Evolutionary conservation across 2,113 vertebrate species (phyloP).

Genomic region (Strigops habroptila): DNA sequence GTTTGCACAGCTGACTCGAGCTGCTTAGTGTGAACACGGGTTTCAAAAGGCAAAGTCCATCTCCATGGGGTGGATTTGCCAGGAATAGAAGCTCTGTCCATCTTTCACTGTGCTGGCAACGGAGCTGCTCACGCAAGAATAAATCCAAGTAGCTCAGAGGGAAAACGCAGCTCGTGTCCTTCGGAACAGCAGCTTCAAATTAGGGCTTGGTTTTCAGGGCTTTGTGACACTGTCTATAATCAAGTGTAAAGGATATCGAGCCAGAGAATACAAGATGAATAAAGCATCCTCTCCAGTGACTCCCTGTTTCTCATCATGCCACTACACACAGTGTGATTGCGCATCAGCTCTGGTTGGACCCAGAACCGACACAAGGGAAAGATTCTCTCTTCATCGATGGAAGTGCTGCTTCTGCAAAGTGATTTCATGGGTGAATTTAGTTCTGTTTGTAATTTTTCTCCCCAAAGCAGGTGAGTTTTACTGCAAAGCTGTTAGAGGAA

Average conservation of each 20-base stretch:
- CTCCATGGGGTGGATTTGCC: not conserved
- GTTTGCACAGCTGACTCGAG: not conserved
- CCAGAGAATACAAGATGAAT: not conserved
- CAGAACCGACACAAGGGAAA: not conserved
- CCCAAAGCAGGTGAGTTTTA: not conserved
- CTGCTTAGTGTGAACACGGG: accelerated
- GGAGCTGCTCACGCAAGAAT: not conserved
- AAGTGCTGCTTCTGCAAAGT: not conserved
- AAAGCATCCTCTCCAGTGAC: not conserved
- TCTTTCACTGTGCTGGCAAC: accelerated
- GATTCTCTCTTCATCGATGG: not conserved
- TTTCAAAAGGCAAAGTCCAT: not conserved
- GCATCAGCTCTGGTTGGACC: not conserved
- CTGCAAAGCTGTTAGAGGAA: not conserved
- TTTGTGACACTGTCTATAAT: not conserved
- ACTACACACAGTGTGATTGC: not conserved
- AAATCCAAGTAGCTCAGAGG: not conserved
- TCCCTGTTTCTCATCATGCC: not conserved
- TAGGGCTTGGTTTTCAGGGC: not conserved
- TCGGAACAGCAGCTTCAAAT: not conserved
- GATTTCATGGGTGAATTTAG: not conserved
- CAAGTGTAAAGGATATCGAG: not conserved
- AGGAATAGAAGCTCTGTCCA: not conserved
- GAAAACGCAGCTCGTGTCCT: not conserved
- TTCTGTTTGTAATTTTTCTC: not conserved